These are phyloP conservation scores for Neomorphus geoffroyi DNA, from an alignment of 2,797 vertebrate genomes.

Conservation along the genomic window DNA sequence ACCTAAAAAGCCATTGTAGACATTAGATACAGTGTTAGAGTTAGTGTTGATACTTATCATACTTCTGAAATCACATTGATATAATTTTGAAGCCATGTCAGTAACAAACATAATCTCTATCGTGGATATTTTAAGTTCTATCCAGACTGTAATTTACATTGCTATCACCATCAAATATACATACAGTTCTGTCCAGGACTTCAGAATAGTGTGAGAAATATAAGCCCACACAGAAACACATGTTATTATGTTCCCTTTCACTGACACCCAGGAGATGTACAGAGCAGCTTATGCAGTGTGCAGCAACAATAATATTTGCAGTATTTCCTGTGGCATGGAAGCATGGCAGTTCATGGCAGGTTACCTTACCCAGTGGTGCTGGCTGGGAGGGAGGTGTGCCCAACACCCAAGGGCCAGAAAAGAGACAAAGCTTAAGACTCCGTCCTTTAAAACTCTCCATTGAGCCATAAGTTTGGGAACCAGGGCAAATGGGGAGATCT, in stretches of 20 bases:
- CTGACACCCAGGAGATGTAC: neutral
- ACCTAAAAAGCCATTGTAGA: neutral
- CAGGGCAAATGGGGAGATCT: neutral
- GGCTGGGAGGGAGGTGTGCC: fast-evolving
- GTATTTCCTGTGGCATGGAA: neutral
- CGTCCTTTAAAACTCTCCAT: neutral
- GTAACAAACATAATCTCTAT: neutral
- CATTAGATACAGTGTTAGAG: neutral
- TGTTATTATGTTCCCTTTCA: neutral
- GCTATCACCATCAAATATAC: neutral
- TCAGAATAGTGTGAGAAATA: neutral
- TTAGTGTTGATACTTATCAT: neutral
- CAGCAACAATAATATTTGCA: neutral
- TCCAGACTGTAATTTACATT: neutral
- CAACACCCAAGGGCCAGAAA: too few species aligned
- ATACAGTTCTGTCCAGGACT: neutral
- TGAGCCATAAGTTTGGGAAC: neutral
- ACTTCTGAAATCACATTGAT: neutral
- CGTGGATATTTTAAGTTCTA: neutral
- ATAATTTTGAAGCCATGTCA: neutral
- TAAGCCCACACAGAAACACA: neutral
- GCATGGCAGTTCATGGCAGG: neutral
- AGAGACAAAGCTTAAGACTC: neutral
- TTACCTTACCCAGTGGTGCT: fast-evolving
- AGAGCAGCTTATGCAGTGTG: neutral